Evolutionary conservation across 2,888 invertebrate species (phyloP).

Genomic region (Rhaphigaster nebulosa): DNA sequence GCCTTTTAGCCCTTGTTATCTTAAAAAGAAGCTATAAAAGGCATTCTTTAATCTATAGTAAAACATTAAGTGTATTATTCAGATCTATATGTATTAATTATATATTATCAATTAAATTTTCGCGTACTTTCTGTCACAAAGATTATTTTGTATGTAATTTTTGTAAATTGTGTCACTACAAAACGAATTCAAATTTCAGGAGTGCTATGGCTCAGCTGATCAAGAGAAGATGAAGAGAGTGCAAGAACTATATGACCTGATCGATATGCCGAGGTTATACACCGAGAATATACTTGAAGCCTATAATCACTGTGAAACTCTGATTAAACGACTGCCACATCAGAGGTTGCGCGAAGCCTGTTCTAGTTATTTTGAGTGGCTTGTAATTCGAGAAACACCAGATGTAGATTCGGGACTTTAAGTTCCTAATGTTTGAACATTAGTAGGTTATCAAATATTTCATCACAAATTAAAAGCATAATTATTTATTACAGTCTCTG

Average conservation of each 20-base stretch:
- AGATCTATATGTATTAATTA: no score
- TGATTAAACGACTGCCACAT: conserved; percentile 48
- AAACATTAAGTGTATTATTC: no score
- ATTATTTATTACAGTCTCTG: not conserved
- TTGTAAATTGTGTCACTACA: not conserved
- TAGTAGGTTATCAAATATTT: not conserved
- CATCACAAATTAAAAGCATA: not conserved
- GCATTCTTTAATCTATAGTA: no score
- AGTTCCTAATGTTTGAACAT: not conserved
- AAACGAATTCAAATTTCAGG: conserved; percentile 45
- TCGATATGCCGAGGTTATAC: conserved; percentile 56
- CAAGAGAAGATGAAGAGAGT: conserved; percentile 55
- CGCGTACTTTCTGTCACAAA: no score
- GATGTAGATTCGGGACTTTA: not conserved
- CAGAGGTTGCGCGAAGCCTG: not conserved
- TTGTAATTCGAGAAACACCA: not conserved
- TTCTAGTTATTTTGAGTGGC: not conserved
- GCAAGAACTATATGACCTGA: conserved; percentile 46
- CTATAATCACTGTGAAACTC: not conserved
- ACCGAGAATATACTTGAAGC: conserved; percentile 3
- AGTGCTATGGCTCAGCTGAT: conserved; percentile 58
- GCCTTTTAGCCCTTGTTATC: no score
- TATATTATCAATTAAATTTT: no score
- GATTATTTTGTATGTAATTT: not conserved
- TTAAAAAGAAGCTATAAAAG: no score